Conservation (phyloP, 1,140 invertebrate genomes). For the Drosophila auraria region DNA sequence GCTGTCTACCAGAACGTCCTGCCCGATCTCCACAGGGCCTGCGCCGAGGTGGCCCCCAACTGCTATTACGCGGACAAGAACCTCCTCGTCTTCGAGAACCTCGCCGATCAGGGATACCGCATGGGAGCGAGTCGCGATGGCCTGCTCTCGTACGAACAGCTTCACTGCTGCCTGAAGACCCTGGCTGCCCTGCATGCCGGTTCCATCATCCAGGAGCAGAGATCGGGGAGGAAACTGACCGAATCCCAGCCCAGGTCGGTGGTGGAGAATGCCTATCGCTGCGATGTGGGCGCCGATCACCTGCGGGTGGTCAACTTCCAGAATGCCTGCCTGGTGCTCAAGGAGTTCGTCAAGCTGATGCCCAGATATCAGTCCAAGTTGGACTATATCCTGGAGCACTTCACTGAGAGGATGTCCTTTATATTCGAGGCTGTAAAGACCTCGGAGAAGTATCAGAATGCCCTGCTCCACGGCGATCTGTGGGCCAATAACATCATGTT, state of each 20-base stretch:
- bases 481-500: conserved; percentile 89
- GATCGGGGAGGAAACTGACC: conserved; percentile 79
- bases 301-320: conserved; percentile 84
- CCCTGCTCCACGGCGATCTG: conserved; percentile 87
- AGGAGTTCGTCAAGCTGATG: conserved; percentile 85
- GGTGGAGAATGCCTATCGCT: conserved; percentile 86
- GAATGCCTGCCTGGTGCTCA: conserved; percentile 84
- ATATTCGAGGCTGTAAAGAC: conserved; percentile 85
- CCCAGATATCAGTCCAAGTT: conserved; percentile 72
- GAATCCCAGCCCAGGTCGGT: conserved; percentile 85
- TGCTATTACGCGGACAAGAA: conserved; percentile 85
- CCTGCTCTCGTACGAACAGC: conserved; percentile 85
- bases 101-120: conserved; percentile 79
- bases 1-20: conserved; percentile 85
- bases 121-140: conserved; percentile 79
- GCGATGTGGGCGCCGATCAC: conserved; percentile 63
- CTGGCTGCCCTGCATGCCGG: conserved; percentile 87
- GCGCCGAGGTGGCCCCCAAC: conserved; percentile 71
- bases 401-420: conserved; percentile 80
- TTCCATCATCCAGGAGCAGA: conserved; percentile 86
- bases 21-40: conserved; percentile 68
- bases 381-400: conserved; percentile 67
- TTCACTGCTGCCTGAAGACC: conserved; percentile 85
- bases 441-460: conserved; percentile 86
- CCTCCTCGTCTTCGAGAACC: conserved; percentile 86